These are phyloP conservation scores for Seira musarum DNA, from an alignment of 2,888 invertebrate genomes.

Conservation along the genomic window DNA sequence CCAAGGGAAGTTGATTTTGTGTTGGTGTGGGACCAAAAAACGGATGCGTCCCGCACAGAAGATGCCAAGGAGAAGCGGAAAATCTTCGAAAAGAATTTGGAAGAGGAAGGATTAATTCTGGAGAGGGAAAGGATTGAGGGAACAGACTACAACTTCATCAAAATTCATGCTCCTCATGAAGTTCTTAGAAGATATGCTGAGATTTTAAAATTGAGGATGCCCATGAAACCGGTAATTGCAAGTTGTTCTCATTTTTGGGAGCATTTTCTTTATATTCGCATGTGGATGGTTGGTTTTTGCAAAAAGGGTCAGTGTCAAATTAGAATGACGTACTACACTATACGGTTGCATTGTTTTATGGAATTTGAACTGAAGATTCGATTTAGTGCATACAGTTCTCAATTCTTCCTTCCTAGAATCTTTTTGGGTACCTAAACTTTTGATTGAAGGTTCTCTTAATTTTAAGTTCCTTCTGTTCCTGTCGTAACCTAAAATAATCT, in stretches of 20 bases:
- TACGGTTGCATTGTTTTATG: too few relatives aligned
- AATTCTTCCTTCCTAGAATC: too few relatives aligned
- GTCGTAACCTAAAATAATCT: too few relatives aligned
- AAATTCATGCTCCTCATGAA: slow-evolving; percentile 89
- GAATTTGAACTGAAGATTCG: too few relatives aligned
- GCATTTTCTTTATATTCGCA: too few relatives aligned
- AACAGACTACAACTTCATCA: slow-evolving; percentile 84
- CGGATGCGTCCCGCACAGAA: slow-evolving; percentile 73
- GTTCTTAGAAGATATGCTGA: slow-evolving; percentile 91
- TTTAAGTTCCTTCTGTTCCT: too few relatives aligned
- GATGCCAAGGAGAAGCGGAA: slow-evolving; percentile 74
- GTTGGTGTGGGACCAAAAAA: slow-evolving; percentile 81
- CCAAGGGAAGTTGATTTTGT: slow-evolving; percentile 67
- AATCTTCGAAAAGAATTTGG: slow-evolving; percentile 81
- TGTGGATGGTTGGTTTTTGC: too few relatives aligned
- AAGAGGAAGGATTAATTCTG: slow-evolving; percentile 82
- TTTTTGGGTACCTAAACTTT: too few relatives aligned
- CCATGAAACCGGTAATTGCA: slow-evolving; percentile 92
- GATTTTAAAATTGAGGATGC: slow-evolving; percentile 92
- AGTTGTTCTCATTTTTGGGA: slow-evolving; percentile 37
- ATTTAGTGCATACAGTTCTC: too few relatives aligned
- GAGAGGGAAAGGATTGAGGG: slow-evolving; percentile 80
- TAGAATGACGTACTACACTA: too few relatives aligned
- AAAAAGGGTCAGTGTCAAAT: too few relatives aligned
- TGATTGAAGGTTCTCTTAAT: too few relatives aligned